Base-by-base conservation (phyloP, 2,113 vertebrate species). In the Pedetes capensis region DNA sequence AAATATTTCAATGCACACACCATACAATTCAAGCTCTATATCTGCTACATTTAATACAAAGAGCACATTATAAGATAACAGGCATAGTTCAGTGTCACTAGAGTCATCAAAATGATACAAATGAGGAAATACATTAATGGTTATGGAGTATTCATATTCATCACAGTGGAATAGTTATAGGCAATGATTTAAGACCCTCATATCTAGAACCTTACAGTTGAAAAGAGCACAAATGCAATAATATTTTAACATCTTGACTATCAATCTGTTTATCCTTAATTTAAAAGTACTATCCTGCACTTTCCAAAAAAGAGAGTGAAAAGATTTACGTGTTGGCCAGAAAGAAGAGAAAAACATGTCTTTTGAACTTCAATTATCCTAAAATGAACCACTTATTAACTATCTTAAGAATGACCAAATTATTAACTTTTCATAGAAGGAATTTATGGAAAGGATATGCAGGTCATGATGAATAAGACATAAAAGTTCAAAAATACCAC, bases 41-140 rank as follows among this genome's bases (percentile, higher is more conserved):
- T 61, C 66, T 71, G 37, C 61, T 85, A 71, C n/a, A 80, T 92
- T 95, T 95, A 95, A 71, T 51, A 76, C 53, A 78, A 94, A 85
- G 29, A 92, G 34, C 3, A 72, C 18, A 68, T 85, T 87, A 49
- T 44, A 42, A 16, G 42, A 78, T 37, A n/a, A 92, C 20, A 80
- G 91, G 42, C 74, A 82, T 42, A 64, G 9, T 80, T 81, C 47
- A 25, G 47, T 87, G 59, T 89, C 57, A 84, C 32, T 14, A 71
- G 1, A 22, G 34, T 68, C 42, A 80, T 87, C 17, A 42, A 18
- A 75, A 79, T 79, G 55, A 55, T 90, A 75, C 25, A 94, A 80
- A 63, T 84, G 55, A 53, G 20, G 72, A 78, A 75, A 80, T 61
- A 82, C 51, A 10, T 61, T 39, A 78, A 89, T 64, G 61, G 42